Evolutionary conservation across 2,797 vertebrate genomes (phyloP).

Genomic region (Oophaga sylvatica): DNA sequence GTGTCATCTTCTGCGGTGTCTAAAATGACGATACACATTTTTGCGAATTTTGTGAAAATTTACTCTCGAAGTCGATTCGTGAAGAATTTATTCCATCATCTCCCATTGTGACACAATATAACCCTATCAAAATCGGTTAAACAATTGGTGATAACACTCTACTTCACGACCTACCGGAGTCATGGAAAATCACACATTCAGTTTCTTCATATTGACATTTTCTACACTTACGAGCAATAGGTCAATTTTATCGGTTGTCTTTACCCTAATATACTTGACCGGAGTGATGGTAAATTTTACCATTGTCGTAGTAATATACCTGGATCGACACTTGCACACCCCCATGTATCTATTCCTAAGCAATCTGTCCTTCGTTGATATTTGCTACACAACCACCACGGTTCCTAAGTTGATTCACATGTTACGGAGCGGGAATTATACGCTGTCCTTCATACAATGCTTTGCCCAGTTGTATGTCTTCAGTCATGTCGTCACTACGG

Average conservation of each 20-base stretch:
- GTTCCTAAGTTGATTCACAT: constrained; percentile 19
- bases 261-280: constrained; percentile 1
- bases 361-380: background rate
- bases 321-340: constrained; percentile 1
- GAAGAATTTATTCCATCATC: no score
- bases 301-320: background rate
- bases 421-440: background rate
- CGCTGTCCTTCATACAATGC: background rate
- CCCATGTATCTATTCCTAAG: constrained; percentile 22
- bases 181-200: constrained; percentile 61
- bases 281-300: background rate
- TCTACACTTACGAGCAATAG: background rate
- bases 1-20: no score
- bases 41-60: no score
- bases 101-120: no score
- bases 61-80: no score
- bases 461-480: constrained; percentile 3
- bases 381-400: background rate
- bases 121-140: no score
- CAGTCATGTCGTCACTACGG: background rate
- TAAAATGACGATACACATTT: no score
- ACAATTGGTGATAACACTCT: no score
- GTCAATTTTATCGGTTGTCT: background rate
- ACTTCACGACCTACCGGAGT: background rate
- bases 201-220: constrained; percentile 43